Evolutionary conservation across 2,888 invertebrate species (phyloP), one percentile per base, ranked within the genome.

Genomic region (Agrochola litura): DNA sequence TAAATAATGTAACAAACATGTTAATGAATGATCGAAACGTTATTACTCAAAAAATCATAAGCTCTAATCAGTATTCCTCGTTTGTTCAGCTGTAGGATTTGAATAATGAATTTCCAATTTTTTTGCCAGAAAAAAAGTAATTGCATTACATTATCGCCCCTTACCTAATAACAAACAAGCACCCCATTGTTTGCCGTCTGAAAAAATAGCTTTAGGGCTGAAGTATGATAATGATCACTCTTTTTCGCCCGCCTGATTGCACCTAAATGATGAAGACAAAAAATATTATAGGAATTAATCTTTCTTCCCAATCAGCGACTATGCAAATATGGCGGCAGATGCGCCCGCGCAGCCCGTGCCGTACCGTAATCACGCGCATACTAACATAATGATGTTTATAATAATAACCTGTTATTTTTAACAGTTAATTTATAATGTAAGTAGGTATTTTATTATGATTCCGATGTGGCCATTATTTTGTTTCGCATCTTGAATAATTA

Each of bases 121-220:
- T 95, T 95, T 94, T 91, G 58, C 77, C 56, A 70, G 82, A 92
- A 94, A 94, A 95, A 96, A 94, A 93, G 91, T 96, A 95, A 96
- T 96, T 96, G 96, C 95, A 96, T 96, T 93, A 95, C 94, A 96
- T 96, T 96, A 96, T 96, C 96, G 96, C 96, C 96, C 96, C 96
- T 94, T 94, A 96, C 95, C 94, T 94, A 95, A 96, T 96, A 96
- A 95, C 95, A 95, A 95, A 96, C 94, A 95, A 94, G 93, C 95
- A 94, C 95, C 96, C 96, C 95, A 95, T 96, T 96, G 95, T 96
- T 96, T 95, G 94, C 91, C 87, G 91, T 94, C 95, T 96, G 95
- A 96, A 96, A 96, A 92, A 96, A 96, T 94, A 94, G 96, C 96
- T 95, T 92, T 94, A 96, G 96, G 96, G 96, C 96, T 96, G 95